These are phyloP conservation scores for Meleagris gallopavo DNA, from an alignment of 2,113 vertebrate species.

Conservation along the genomic window DNA sequence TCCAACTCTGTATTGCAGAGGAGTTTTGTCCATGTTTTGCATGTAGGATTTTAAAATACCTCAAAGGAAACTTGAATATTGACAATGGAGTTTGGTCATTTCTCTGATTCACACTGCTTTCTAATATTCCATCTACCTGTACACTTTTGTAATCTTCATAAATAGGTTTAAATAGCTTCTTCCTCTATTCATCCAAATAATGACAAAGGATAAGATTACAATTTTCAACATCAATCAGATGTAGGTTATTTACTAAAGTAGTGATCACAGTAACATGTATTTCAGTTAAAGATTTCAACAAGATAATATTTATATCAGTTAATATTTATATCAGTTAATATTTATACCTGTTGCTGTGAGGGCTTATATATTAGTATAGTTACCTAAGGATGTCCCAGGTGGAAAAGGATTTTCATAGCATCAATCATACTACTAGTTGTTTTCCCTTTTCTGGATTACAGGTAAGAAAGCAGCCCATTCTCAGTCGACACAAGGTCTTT, in stretches of 20 bases:
- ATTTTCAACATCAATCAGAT: neutral
- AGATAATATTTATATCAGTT: neutral
- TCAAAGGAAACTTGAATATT: neutral
- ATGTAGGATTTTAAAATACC: neutral
- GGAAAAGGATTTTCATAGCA: neutral
- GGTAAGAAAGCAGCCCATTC: neutral
- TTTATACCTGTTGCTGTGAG: neutral
- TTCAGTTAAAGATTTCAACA: neutral
- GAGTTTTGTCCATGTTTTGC: neutral
- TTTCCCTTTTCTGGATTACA: neutral
- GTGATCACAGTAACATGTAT: neutral
- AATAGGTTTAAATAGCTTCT: neutral
- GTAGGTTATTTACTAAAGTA: neutral
- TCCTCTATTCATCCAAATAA: neutral
- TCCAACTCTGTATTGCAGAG: neutral
- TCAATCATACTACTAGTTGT: neutral
- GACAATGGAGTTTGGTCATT: neutral
- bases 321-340: neutral
- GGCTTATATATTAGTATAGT: neutral
- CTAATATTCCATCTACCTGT: neutral
- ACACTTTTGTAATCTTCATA: neutral
- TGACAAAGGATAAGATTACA: neutral
- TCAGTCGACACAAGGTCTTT: neutral
- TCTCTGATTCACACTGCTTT: neutral
- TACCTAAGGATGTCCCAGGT: neutral